A percentile compares a stretch with the other conserved stretches of the same genome.
phyloP scores from a whole-genome alignment of 92 coral and sea anemone species.

The Chrysogorgia sp. region DNA sequence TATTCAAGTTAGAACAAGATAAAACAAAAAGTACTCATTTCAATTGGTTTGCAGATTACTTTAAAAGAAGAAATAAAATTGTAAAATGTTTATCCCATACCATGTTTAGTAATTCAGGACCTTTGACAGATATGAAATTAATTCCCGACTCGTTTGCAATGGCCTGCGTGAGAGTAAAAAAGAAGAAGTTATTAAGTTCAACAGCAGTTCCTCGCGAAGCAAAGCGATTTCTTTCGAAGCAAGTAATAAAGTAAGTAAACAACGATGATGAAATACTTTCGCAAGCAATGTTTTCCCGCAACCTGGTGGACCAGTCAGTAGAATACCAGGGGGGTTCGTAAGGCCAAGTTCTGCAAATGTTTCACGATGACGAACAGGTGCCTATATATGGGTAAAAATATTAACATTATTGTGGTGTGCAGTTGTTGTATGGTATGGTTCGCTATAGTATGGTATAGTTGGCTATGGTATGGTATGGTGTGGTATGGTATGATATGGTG shows the following conservation, averaged over 20 bases:
- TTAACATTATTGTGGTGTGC: not conserved
- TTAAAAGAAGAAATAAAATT: not conserved
- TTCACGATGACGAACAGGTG: slow-evolving; percentile 93
- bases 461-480: not conserved
- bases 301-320: slow-evolving; percentile 98
- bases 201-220: not conserved
- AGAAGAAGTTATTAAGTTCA: not conserved
- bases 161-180: slow-evolving; percentile 82
- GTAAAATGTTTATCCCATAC: slow-evolving; percentile 45
- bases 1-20: no score
- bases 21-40: no score
- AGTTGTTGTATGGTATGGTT: not conserved
- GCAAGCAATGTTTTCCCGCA: slow-evolving; percentile 97
- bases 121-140: slow-evolving; percentile 97
- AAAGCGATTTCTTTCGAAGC: not conserved
- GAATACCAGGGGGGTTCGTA: slow-evolving; percentile 95
- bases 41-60: no score
- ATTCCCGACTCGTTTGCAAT: slow-evolving; percentile 99
- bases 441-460: not conserved
- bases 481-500: no score
- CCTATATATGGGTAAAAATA: slow-evolving; percentile 46
- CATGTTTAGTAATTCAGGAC: slow-evolving; percentile 96
- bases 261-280: slow-evolving; percentile 59
- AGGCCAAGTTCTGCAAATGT: slow-evolving; percentile 91
- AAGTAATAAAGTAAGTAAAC: not conserved